Evolutionary conservation across 2,797 vertebrate genomes (phyloP), one percentile per base, ranked within the genome.

Genomic region (Phalanger gymnotis): DNA sequence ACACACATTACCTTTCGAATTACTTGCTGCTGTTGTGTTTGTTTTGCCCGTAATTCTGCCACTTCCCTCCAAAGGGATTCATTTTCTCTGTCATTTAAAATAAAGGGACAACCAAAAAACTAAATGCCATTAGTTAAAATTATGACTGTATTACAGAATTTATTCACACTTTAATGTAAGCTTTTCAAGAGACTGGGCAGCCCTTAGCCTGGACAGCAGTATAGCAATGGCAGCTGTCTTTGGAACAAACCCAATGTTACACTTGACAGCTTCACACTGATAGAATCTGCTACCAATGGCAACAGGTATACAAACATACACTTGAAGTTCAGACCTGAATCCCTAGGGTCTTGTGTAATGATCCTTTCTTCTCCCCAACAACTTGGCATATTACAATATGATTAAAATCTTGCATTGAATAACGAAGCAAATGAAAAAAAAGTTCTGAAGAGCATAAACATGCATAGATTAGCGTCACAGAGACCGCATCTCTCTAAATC

Each of bases 41-140:
- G 99, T 97, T 99, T 99, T 98, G 99, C 99, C 96, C 99, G 98
- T 97, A 99, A 98, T 87, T 99, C 99, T 91, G 99, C 99, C 94
- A 99, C 99, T 96, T 99, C 99, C 40, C 99, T 99, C 99, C 99
- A 99, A 94, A 99, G 99, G 34, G 99, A 99, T 98, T 99, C 99
- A 96, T 99, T 99, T 98, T 99, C 99, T 97, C 99, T 99, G 96
- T 97, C 95, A 96, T 96, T 94, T 92, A 93, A 95, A 95, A 56
- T 3, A 54, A 93, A 91, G 94, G 7, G 94, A 52, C 52, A 51
- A 27, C 54, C 94, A 96, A 56, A 91, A 96, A 97, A 53, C n/a
- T 91, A 57, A 66, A 28, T 16, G 16, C 91, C 54, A 94, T 0
- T 53, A 97, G 54, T 54, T 96, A 90, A 91, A 92, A 95, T 87